Conservation (phyloP, 2,113 vertebrate species). For the Chlorodrepanis virens region DNA sequence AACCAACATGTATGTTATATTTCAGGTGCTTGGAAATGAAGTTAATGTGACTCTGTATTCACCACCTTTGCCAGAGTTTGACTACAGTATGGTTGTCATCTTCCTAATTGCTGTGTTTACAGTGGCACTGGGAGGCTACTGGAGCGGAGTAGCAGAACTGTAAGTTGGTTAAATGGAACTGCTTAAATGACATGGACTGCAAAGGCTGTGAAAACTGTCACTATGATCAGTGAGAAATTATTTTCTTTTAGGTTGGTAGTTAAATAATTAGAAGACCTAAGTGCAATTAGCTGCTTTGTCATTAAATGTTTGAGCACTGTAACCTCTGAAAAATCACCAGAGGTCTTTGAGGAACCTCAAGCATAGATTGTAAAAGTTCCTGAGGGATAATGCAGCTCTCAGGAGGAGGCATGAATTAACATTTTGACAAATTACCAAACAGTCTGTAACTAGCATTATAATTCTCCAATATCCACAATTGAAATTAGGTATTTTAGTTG, state of each 20-base stretch:
- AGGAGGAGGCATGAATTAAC: neutral
- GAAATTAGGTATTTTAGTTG: neutral
- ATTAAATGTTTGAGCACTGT: neutral
- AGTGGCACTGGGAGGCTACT: slow-evolving; percentile 87
- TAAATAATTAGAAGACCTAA: neutral
- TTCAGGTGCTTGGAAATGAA: slow-evolving; percentile 75
- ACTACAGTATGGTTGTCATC: slow-evolving; percentile 86
- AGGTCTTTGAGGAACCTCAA: neutral
- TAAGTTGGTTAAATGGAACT: slow-evolving; percentile 60
- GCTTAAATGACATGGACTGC: neutral
- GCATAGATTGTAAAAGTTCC: neutral
- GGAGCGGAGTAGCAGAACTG: slow-evolving; percentile 89
- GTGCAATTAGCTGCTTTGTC: neutral
- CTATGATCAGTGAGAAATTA: neutral
- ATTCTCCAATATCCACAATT: neutral
- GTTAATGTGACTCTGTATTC: slow-evolving; percentile 83
- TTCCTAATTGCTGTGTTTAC: slow-evolving; percentile 87
- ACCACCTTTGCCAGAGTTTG: slow-evolving; percentile 75
- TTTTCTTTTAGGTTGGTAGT: neutral
- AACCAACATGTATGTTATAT: neutral
- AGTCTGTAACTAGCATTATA: neutral
- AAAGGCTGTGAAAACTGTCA: neutral
- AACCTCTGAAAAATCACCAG: neutral
- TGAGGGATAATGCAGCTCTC: neutral
- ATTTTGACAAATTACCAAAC: neutral